Evolutionary conservation across 2,113 vertebrate species (phyloP).

Genomic region (Aspiorhynchus laticeps): DNA sequence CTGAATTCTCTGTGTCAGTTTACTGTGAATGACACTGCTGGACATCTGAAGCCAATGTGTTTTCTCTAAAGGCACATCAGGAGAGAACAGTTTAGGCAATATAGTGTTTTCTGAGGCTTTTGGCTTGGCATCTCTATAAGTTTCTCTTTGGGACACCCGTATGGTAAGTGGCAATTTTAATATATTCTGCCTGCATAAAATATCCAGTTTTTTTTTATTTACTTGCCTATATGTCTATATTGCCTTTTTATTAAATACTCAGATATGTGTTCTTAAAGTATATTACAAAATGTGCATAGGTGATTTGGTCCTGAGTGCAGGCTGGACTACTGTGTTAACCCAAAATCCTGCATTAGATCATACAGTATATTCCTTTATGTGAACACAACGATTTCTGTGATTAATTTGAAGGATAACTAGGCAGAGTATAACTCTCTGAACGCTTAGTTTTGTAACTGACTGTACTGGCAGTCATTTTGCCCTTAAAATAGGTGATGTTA

Average conservation of each 20-base stretch:
- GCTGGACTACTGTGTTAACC: neutral
- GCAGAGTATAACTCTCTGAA: neutral
- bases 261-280: neutral
- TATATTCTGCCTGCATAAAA: neutral
- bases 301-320: neutral
- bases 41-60: neutral
- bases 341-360: neutral
- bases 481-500: neutral
- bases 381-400: neutral
- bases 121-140: neutral
- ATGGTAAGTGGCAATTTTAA: constrained; percentile 37
- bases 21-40: neutral
- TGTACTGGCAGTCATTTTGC: neutral
- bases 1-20: neutral
- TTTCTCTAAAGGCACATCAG: neutral
- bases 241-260: neutral
- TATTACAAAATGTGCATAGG: neutral
- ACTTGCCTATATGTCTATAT: neutral
- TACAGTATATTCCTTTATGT: neutral
- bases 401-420: neutral
- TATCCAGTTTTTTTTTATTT: neutral
- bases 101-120: constrained; percentile 17
- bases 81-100: neutral
- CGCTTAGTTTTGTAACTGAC: neutral
- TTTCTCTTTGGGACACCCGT: constrained; percentile 4